Base-by-base conservation (phyloP, 1,140 invertebrate genomes). In the Aphaenogaster floridana region DNA sequence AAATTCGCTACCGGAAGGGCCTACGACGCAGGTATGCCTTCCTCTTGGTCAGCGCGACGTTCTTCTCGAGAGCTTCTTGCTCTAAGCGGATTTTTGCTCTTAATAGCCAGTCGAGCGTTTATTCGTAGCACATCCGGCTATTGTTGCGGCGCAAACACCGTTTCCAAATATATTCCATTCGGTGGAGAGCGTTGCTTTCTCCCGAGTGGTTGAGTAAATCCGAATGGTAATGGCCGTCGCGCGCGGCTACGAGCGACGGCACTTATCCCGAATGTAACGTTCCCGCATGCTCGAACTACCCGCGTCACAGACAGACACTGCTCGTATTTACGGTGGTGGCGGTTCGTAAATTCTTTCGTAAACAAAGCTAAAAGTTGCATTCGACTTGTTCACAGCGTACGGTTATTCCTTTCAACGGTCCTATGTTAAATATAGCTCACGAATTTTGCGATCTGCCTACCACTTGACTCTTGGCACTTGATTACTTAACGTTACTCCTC, bases 51-150 rank as follows among this genome's bases (percentile, higher is more conserved):
- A 84, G 17, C 42, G 50, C n/a, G 48, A 13, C 87, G 88, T 89
- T 83, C 42, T 74, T 54, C 34, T 50, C 69, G 50, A 39, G 69
- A 80, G 76, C 34, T 59, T 80, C 77, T 74, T 69, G 80, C 57
- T 34, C 61, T 91, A 91, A 91, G 89, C 89, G 89, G 89, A 91
- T 91, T 91, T 88, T 86, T 84, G 7, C 59, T 76, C 63, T 88
- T 91, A 91, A 90, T 71, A 90, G 84, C 48, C 77, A 57, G 74
- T 48, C 87, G 77, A 64, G 52, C 85, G 77, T 86, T 86, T 86
- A 86, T 68, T 39, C 87, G 54, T 61, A 45, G 52, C 42, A 48
- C 52, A 68, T 59, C 52, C 71, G 28, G 63, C 86, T 59, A 83
- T 90, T 90, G 88, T 90, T 87, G 77, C 21, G 52, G 50, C 52